Conservation (phyloP, 2,888 invertebrate genomes). For the Galerucella pusilla region DNA sequence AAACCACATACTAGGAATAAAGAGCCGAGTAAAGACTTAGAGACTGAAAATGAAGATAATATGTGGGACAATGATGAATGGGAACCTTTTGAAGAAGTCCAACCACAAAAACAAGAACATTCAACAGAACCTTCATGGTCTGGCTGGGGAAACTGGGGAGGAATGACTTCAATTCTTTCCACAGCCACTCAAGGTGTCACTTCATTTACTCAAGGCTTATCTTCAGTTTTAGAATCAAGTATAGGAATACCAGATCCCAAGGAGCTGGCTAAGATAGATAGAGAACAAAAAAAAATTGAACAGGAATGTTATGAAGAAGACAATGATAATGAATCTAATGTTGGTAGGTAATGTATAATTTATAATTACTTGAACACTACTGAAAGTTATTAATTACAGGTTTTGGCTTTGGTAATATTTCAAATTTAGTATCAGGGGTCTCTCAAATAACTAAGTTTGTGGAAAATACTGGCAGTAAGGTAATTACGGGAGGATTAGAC, state of each 20-base stretch:
- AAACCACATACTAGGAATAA: neutral
- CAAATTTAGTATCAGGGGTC: conserved; percentile 75
- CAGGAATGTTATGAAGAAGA: conserved; percentile 4
- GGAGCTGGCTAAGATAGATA: conserved; percentile 73
- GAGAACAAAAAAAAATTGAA: conserved; percentile 47
- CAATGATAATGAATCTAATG: neutral
- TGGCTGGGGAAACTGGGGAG: conserved; percentile 82
- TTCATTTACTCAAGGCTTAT: conserved; percentile 83
- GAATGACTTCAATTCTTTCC: conserved; percentile 77
- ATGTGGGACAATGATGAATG: conserved; percentile 66
- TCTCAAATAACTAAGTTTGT: conserved; percentile 74
- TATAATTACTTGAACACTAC: neutral
- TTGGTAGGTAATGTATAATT: conserved; percentile 11
- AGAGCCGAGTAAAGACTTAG: neutral
- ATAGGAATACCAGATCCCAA: conserved; percentile 88
- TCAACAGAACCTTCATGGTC: conserved; percentile 43
- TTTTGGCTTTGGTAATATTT: conserved; percentile 68
- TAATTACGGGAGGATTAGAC: conserved; percentile 83
- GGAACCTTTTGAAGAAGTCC: conserved; percentile 67
- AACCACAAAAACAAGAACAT: conserved; percentile 3
- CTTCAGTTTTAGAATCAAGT: conserved; percentile 80
- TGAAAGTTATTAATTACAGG: conserved; percentile 11
- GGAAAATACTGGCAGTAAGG: conserved; percentile 71
- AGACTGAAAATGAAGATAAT: conserved; percentile 54
- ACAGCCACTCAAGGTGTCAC: conserved; percentile 82